phyloP scores from a whole-genome alignment of 2,113 vertebrate species.

The Nannobrachium achirus region DNA sequence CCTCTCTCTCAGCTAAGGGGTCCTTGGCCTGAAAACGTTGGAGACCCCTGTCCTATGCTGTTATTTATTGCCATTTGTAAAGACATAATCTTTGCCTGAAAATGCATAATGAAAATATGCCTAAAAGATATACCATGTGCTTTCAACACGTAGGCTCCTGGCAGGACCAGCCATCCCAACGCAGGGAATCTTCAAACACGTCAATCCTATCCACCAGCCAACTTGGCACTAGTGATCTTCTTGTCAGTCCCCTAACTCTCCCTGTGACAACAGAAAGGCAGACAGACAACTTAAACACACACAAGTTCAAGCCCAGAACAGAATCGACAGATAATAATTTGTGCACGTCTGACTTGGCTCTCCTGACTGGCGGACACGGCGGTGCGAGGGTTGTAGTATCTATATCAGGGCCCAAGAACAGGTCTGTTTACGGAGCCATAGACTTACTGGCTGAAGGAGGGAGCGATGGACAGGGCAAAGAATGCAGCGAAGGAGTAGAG shows the following conservation, averaged over 20 bases:
- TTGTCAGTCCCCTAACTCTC: neutral
- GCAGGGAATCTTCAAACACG: neutral
- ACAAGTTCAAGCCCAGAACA: neutral
- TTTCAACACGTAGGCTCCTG: constrained; percentile 8
- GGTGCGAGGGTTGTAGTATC: constrained; percentile 36
- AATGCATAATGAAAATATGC: neutral
- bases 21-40: no score
- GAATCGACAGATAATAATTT: constrained; percentile 44
- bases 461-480: neutral
- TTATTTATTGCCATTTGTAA: neutral
- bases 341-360: constrained; percentile 21
- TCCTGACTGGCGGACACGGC: constrained; percentile 36
- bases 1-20: no score
- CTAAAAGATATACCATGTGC: neutral
- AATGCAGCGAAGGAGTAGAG: neutral
- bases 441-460: constrained; percentile 40
- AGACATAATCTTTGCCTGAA: no score
- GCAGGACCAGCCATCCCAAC: neutral
- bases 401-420: constrained; percentile 42
- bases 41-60: neutral
- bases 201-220: neutral
- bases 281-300: neutral
- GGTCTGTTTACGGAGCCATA: constrained; percentile 38
- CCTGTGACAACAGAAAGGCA: neutral
- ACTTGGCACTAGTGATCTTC: neutral